These are phyloP conservation scores for Drepana falcataria DNA, from an alignment of 2,888 invertebrate species.

Conservation along the genomic window DNA sequence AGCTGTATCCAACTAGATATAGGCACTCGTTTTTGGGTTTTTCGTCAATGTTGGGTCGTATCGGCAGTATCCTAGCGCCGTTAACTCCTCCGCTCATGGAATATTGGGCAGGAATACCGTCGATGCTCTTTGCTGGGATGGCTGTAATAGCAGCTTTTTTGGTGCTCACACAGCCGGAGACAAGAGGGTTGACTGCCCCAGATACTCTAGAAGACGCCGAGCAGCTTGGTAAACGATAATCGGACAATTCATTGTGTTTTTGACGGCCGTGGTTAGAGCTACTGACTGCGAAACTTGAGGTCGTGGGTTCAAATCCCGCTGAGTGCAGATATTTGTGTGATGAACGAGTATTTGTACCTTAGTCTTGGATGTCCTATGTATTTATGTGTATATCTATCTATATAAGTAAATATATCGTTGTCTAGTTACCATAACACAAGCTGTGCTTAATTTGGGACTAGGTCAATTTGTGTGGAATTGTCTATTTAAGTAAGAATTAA, in stretches of 20 bases:
- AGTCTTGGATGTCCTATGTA: no score
- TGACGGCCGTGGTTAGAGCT: no score
- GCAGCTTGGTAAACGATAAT: slow-evolving; percentile 34
- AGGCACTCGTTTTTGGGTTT: slow-evolving; percentile 83
- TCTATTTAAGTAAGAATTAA: no score
- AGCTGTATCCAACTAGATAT: slow-evolving; percentile 84
- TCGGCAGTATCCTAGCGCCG: slow-evolving; percentile 84
- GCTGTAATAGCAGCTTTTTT: slow-evolving; percentile 51
- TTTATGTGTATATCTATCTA: no score
- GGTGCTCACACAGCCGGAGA: slow-evolving; percentile 65
- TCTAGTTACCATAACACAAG: no score
- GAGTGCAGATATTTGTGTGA: no score
- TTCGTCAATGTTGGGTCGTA: slow-evolving; percentile 85
- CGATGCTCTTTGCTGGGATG: slow-evolving; percentile 58
- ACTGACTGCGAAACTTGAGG: no score
- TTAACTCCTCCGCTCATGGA: slow-evolving; percentile 81
- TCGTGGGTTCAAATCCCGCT: no score
- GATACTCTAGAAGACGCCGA: slow-evolving; percentile 72
- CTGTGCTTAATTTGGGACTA: no score
- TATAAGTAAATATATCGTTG: no score
- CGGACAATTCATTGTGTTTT: background rate
- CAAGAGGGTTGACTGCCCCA: slow-evolving; percentile 57
- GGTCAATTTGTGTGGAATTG: no score
- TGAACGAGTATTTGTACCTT: no score
- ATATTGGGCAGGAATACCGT: slow-evolving; percentile 65